Conservation (phyloP, 2,888 invertebrate species). For the Ochropleura plecta region DNA sequence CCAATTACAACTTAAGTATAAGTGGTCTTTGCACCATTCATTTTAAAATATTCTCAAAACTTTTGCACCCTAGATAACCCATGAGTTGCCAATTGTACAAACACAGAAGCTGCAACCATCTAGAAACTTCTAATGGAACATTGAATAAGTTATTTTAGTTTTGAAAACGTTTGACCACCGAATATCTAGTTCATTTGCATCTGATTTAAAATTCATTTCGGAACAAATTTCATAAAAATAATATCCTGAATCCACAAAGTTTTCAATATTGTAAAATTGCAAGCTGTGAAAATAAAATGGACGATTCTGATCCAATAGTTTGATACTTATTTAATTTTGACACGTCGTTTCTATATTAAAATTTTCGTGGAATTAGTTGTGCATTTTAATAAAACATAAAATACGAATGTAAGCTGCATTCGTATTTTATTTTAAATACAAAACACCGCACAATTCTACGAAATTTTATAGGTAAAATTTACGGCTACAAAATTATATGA, state of each 20-base stretch:
- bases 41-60: neutral
- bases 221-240: slow-evolving; percentile 28
- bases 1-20: neutral
- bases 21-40: neutral
- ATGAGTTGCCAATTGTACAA: slow-evolving; percentile 53
- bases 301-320: neutral
- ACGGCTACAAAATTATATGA: neutral
- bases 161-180: slow-evolving; percentile 21
- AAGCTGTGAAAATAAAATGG: neutral
- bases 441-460: too few relatives aligned
- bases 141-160: slow-evolving; percentile 49
- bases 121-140: slow-evolving; percentile 40
- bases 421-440: too few relatives aligned
- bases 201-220: slow-evolving; percentile 52
- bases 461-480: neutral
- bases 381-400: neutral
- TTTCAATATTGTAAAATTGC: neutral
- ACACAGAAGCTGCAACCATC: slow-evolving; percentile 41
- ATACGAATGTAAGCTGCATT: neutral
- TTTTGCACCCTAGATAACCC: slow-evolving; percentile 39
- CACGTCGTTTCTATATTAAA: neutral
- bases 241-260: neutral
- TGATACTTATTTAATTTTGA: neutral
- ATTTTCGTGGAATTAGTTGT: neutral
- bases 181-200: slow-evolving; percentile 58